Percentiles rank a stretch among this genome's conserved stretches.
phyloP scores from a whole-genome alignment of 23 tunicate species.

The Trididemnum miniatum region DNA sequence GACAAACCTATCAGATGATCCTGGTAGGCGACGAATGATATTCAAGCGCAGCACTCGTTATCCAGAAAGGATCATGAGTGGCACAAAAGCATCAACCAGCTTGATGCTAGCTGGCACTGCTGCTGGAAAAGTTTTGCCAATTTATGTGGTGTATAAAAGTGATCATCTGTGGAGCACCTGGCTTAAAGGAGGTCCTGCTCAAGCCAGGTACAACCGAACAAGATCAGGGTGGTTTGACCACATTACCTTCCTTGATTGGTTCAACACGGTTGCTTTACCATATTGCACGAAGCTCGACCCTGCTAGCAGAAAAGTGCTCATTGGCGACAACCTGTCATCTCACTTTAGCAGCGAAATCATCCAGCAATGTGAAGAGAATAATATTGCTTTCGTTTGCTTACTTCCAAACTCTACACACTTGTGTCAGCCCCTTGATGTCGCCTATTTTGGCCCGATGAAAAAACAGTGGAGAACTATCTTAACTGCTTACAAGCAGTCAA shows the following conservation, averaged over 20 bases:
- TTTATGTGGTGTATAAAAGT: slow-evolving; percentile 16
- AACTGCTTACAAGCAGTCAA: slow-evolving; percentile 16
- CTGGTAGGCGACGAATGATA: slow-evolving; percentile 8
- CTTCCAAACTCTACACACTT: slow-evolving; percentile 21
- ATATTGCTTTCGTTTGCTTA: slow-evolving; percentile 7
- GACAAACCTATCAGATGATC: slow-evolving; percentile 44
- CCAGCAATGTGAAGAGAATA: background rate
- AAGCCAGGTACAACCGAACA: slow-evolving; percentile 44
- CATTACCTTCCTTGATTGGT: slow-evolving; percentile 33
- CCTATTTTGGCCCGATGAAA: slow-evolving; percentile 11
- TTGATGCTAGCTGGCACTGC: slow-evolving; percentile 51
- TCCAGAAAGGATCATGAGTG: slow-evolving; percentile 28
- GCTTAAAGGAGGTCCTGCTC: slow-evolving; percentile 37
- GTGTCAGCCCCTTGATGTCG: slow-evolving; percentile 18
- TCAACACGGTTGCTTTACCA: slow-evolving; percentile 18
- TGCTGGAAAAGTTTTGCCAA: slow-evolving; percentile 15
- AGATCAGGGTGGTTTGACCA: slow-evolving; percentile 41
- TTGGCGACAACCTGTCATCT: slow-evolving; percentile 25
- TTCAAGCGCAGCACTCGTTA: slow-evolving; percentile 14
- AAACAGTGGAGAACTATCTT: slow-evolving; percentile 25
- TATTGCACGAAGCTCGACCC: slow-evolving; percentile 2
- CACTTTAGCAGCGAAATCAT: slow-evolving; percentile 2
- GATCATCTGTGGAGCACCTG: slow-evolving; percentile 37
- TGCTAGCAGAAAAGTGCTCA: slow-evolving; percentile 25
- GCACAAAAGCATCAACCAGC: slow-evolving; percentile 14